Evolutionary conservation across 2,888 invertebrate species (phyloP).

Genomic region (Thereva nobilitata): DNA sequence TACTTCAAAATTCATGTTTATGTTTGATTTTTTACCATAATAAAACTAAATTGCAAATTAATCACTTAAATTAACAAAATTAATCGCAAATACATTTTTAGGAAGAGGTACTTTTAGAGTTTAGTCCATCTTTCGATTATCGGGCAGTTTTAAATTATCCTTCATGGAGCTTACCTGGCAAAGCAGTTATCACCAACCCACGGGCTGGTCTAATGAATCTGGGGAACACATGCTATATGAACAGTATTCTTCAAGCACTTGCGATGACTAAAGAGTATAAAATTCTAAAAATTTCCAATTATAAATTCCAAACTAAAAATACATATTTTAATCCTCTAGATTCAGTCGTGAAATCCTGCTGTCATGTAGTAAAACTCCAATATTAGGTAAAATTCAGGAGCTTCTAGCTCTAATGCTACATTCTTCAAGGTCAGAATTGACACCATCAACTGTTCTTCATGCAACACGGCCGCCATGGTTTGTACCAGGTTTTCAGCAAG

Average conservation of each 20-base stretch:
- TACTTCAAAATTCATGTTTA: too few relatives aligned
- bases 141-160: constrained; percentile 53
- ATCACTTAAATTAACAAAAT: neutral
- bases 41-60: neutral
- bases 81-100: constrained; percentile 27
- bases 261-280: constrained; percentile 77
- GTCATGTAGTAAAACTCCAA: constrained; percentile 61
- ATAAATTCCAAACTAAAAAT: neutral
- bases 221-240: constrained; percentile 90
- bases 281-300: constrained; percentile 21
- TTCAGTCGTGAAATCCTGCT: constrained; percentile 71
- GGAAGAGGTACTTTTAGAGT: constrained; percentile 58
- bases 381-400: constrained; percentile 70
- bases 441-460: constrained; percentile 72
- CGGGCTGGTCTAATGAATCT: constrained; percentile 78
- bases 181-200: constrained; percentile 43
- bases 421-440: constrained; percentile 68
- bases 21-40: too few relatives aligned
- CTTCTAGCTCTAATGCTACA: constrained; percentile 75
- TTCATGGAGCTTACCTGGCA: constrained; percentile 52
- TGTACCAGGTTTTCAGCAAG: constrained; percentile 77
- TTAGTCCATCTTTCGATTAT: constrained; percentile 59
- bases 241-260: constrained; percentile 82
- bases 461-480: constrained; percentile 79
- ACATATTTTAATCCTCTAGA: constrained; percentile 50